These are phyloP conservation scores for Heteronetta atricapilla DNA, from an alignment of 2,113 vertebrate species.

Conservation along the genomic window DNA sequence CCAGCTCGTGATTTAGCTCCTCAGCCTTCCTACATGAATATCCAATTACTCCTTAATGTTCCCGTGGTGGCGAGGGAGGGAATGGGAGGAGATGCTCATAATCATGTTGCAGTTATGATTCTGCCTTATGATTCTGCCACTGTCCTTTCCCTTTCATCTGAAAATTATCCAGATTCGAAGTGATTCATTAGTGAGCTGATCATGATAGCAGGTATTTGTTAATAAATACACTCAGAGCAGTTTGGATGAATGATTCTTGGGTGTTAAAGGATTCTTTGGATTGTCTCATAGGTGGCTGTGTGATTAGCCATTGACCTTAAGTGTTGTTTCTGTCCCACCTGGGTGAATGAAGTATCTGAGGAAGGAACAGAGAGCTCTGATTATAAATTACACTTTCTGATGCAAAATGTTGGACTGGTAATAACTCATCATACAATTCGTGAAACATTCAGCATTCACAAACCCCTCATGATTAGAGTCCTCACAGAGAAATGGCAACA, in stretches of 20 bases:
- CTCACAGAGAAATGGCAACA: slow-evolving; percentile 15
- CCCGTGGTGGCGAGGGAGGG: neutral
- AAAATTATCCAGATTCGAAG: neutral
- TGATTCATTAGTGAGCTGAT: neutral
- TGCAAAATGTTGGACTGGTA: neutral
- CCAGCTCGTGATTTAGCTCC: neutral
- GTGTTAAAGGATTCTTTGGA: neutral
- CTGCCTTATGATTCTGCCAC: neutral
- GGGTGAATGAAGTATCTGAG: slow-evolving; percentile 10
- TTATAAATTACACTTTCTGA: slow-evolving; percentile 43
- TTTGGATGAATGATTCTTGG: neutral
- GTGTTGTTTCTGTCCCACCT: slow-evolving; percentile 9
- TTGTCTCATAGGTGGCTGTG: neutral
- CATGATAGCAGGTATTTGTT: neutral
- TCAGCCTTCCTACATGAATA: slow-evolving; percentile 7
- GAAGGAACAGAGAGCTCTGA: slow-evolving; percentile 35
- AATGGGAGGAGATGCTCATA: neutral
- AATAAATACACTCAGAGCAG: neutral
- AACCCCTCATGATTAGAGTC: slow-evolving; percentile 19
- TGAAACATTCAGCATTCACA: slow-evolving; percentile 53
- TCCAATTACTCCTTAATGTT: slow-evolving; percentile 19
- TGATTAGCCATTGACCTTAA: slow-evolving; percentile 26
- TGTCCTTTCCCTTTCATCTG: neutral
- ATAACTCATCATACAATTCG: neutral
- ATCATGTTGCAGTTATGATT: neutral